These are phyloP conservation scores for Sapajus apella DNA, from an alignment of 2,113 vertebrate species.

Conservation along the genomic window DNA sequence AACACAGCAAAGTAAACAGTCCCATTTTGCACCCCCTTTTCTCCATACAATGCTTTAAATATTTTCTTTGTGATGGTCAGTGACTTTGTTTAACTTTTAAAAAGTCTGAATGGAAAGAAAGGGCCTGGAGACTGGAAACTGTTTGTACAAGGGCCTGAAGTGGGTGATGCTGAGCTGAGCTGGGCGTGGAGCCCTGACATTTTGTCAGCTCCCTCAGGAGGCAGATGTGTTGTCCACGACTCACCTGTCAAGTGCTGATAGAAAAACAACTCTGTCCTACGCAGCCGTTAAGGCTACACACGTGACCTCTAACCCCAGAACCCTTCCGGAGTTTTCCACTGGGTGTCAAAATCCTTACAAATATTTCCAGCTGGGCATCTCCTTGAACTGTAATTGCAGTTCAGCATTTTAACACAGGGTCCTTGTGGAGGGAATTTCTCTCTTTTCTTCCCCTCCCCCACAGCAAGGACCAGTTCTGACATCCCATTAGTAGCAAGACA, in stretches of 20 bases:
- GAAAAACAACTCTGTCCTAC: constrained; percentile 87
- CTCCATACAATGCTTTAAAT: constrained; percentile 64
- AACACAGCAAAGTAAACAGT: constrained; percentile 79
- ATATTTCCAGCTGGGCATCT: constrained; percentile 86
- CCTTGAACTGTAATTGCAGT: constrained; percentile 77
- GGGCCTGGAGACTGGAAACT: constrained; percentile 51
- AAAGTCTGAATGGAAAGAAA: constrained; percentile 57
- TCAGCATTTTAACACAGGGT: constrained; percentile 86
- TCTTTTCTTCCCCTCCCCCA: neutral
- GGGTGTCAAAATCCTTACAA: constrained; percentile 81
- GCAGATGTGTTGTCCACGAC: constrained; percentile 83
- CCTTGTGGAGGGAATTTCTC: constrained; percentile 48
- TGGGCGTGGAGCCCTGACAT: constrained; percentile 82
- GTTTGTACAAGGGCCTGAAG: constrained; percentile 84
- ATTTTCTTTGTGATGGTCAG: constrained; percentile 73
- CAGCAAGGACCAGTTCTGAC: neutral
- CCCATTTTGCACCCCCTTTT: constrained; percentile 60
- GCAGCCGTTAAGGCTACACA: constrained; percentile 69
- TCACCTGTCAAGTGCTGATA: constrained; percentile 89
- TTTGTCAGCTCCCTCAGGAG: constrained; percentile 81
- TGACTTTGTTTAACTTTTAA: constrained; percentile 72
- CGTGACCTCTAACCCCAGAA: constrained; percentile 84
- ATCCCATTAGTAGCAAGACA: neutral
- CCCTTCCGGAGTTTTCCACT: constrained; percentile 80
- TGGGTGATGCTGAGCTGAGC: constrained; percentile 84